These are phyloP conservation scores for Atractosteus spatula DNA, from an alignment of 2,113 vertebrate species.

Conservation along the genomic window DNA sequence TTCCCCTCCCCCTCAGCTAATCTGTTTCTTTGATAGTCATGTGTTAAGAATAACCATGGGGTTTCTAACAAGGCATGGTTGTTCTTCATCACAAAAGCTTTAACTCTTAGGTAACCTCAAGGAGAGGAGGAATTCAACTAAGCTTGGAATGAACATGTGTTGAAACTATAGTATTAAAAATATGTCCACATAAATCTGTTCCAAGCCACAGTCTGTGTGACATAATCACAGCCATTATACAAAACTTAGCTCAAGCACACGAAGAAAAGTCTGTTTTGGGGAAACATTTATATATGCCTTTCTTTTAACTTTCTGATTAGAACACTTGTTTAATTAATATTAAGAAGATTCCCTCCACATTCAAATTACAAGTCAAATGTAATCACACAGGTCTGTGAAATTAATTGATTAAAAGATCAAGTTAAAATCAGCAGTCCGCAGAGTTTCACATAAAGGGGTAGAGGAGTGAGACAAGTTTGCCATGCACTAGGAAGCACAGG, in stretches of 20 bases:
- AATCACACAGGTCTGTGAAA: constrained; percentile 2
- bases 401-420: constrained; percentile 16
- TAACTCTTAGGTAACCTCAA: constrained; percentile 54
- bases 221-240: too few relatives aligned
- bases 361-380: not conserved
- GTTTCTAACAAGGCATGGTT: constrained; percentile 54
- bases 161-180: not conserved
- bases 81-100: constrained; percentile 62
- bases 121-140: constrained; percentile 18
- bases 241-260: too few relatives aligned
- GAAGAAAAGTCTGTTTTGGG: not conserved
- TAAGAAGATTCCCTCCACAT: not conserved
- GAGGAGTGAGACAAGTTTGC: constrained; percentile 57
- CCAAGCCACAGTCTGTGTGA: too few relatives aligned
- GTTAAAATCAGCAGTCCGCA: not conserved
- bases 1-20: constrained; percentile 54
- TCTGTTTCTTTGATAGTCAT: constrained; percentile 69
- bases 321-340: not conserved
- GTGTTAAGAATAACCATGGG: constrained; percentile 64
- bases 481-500: constrained; percentile 67
- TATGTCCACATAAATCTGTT: not conserved
- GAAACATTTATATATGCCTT: not conserved
- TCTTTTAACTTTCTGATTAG: not conserved
- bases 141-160: not conserved
- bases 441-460: constrained; percentile 15